Base-by-base conservation (phyloP, 2,113 vertebrate species). In the Halcyon senegalensis region DNA sequence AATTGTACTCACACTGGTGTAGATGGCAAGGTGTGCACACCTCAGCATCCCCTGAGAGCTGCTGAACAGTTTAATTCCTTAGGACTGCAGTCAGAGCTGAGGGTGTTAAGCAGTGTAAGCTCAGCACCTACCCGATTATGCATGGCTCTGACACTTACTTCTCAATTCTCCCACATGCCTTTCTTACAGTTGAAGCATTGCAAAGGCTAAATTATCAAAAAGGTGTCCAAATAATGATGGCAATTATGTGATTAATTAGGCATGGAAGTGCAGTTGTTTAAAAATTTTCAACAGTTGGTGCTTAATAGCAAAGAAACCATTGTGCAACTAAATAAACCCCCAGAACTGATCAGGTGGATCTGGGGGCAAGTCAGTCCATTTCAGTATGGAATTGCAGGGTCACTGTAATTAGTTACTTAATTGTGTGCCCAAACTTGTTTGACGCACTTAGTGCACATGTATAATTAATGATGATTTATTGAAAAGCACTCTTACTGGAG, bases 391-490 rank as follows among this genome's bases (percentile, higher is more conserved):
- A 95, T 92, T 92, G 62, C 93, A 96, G 50, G 93, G 73, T 93
- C 93, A 89, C 66, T 91, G 84, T 93, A 97, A 97, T 97, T 97
- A 95, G 87, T 87, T 95, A 53, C 94, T 41, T 96, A 93, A 98
- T 89, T 96, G 69, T 81, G 84, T 96, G 90, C 90, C 93, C 88
- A 83, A 93, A 89, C 82, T 97, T 91, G 70, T 81, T 50, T 90
- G 79, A 58, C 67, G 48, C 72, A 72, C 35, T 91, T 73, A 73
- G 55, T 56, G 81, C 58, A 68, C 68, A 84, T 64, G n/a, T 81
- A 84, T 96, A 96, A 97, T 97, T 97, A 97, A 96, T 93, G 93
- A 87, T 92, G 96, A 94, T 95, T 93, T 97, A 95, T 95, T 96
- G 97, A 94, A 89, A 95, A 91, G 80, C 50, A 6, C 27, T 94